A percentile compares a stretch with the other conserved stretches of the same genome.
Evolutionary conservation across 2,797 vertebrate species (phyloP).

Genomic region (Anguilla marmorata): DNA sequence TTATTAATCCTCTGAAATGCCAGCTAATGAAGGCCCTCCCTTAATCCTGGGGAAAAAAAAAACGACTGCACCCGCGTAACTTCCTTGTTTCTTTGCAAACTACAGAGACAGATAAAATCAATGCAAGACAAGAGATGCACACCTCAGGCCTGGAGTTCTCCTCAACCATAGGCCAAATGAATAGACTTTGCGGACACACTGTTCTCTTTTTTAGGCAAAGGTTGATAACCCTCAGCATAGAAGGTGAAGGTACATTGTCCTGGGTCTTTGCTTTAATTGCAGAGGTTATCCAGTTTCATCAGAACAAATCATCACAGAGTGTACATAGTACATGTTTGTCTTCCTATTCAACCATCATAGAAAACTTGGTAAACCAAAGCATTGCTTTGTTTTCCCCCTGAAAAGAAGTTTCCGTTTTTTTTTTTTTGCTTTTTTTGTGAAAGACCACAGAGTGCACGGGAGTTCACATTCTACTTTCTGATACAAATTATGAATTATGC

Average conservation of each 20-base stretch:
- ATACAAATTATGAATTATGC: background rate
- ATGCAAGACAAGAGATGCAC: background rate
- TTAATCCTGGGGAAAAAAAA: slow-evolving; percentile 33
- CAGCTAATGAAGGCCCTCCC: slow-evolving; percentile 23
- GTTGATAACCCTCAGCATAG: background rate
- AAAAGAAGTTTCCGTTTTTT: background rate
- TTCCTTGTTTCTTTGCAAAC: slow-evolving; percentile 6
- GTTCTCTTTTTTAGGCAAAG: background rate
- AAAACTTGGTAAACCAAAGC: background rate
- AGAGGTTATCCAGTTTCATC: background rate
- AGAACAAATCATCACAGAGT: background rate
- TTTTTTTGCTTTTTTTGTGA: slow-evolving; percentile 1
- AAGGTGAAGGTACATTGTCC: too few species aligned
- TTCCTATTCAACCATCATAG: background rate
- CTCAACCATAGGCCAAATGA: background rate
- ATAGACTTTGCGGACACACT: too few species aligned
- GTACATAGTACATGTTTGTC: background rate
- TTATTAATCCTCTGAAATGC: slow-evolving; percentile 28
- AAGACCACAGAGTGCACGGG: background rate
- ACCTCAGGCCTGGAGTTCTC: background rate
- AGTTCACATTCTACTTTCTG: background rate
- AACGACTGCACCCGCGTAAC: too few species aligned
- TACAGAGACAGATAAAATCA: background rate
- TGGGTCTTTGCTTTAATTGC: background rate
- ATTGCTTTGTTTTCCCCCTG: too few species aligned